Conservation (phyloP, 2,113 vertebrate species). For the Vicugna pacos region DNA sequence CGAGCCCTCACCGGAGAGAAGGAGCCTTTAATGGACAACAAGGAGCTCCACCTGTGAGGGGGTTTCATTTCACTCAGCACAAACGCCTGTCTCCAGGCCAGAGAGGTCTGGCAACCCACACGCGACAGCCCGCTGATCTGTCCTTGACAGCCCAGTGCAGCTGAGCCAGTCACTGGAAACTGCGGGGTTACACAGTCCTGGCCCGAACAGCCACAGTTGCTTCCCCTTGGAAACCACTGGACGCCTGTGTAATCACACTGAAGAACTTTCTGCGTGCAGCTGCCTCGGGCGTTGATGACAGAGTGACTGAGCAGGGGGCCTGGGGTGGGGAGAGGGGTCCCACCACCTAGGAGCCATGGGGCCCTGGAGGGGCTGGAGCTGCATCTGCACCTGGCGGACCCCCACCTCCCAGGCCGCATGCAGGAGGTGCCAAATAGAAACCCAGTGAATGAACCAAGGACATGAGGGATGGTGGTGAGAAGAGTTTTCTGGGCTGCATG, state of each 20-base stretch:
- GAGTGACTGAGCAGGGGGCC: rapidly evolving
- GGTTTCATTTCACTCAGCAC: neutral
- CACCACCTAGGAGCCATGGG: neutral
- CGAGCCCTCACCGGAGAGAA: neutral
- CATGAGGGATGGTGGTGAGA: neutral
- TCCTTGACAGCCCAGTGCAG: rapidly evolving
- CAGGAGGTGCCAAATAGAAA: neutral
- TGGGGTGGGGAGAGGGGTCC: neutral
- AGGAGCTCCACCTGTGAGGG: neutral
- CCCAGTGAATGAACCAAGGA: neutral
- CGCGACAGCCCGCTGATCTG: neutral
- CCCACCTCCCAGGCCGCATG: neutral
- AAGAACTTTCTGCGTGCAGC: slow-evolving; percentile 65
- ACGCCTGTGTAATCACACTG: slow-evolving; percentile 27
- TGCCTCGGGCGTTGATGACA: neutral
- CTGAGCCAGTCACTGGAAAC: slow-evolving; percentile 40
- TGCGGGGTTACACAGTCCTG: neutral
- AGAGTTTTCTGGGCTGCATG: neutral
- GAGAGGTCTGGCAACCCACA: neutral
- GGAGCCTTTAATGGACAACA: neutral
- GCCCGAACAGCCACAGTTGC: neutral
- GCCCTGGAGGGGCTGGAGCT: neutral
- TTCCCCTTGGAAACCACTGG: slow-evolving; percentile 59
- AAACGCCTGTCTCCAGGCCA: neutral
- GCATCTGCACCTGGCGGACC: neutral